Evolutionary conservation across 2,888 invertebrate species (phyloP), one percentile per base, ranked within the genome.

Genomic region (Drosophila barbarae): DNA sequence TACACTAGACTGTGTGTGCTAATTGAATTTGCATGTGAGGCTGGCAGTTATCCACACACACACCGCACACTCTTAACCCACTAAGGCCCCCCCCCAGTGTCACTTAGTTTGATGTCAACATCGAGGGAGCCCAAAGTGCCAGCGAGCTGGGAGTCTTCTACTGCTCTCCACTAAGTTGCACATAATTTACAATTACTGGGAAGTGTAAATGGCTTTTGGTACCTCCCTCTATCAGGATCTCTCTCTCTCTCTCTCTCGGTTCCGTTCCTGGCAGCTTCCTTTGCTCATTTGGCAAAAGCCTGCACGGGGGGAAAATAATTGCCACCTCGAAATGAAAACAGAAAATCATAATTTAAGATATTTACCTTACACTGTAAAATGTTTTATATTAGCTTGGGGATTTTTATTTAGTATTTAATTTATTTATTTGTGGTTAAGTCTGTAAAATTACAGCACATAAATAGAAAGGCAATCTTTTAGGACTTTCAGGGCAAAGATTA

Each of bases 21-120:
- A 82, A 81, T 82, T 84, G 74, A 81, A 79, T 82, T 82, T 81
- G 70, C 82, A 84, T 82, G 79, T 76, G 79, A 60, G 47, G 28
- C 58, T 49, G 23, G 47, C 35, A 60, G 55, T 56, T 56, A 56
- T 56, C 28, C 57, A 54, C 56, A 51, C 54, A 28, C 54, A 15
- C 55, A 15, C 15, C 15, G 23, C 35, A 38, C 50, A 30, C 44
- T 30, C 47, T 42, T 49, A 42, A 41, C 35, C 55, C 38, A 32
- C 66, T 42, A 28, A 39, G 15, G 36, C 47, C 28, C 41, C 13
- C 13, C 46, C 8, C 21, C 21, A 52, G 44, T 39, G 66, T 65
- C 64, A 47, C 54, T 54, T 66, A 65, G 64, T 34, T 55, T 38
- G 66, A 66, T 66, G 67, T 54, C 65, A 66, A 50, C 59, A 63